Percentiles rank a stretch among this genome's conserved stretches.
Conservation (phyloP, 2,113 vertebrate genomes). For the Gymnocephalus cernua region DNA sequence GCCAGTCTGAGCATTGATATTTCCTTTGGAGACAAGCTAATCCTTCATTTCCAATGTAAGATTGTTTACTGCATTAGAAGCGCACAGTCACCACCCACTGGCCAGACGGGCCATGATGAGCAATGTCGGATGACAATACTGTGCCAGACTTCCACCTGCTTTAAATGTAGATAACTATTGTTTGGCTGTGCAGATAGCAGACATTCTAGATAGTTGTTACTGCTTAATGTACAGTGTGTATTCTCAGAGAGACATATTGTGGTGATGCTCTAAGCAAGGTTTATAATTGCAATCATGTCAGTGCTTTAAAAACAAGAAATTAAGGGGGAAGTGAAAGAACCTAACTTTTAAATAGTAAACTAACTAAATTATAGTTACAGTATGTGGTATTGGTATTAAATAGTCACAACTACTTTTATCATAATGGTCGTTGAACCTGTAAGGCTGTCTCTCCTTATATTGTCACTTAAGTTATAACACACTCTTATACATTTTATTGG, state of each 20-base stretch:
- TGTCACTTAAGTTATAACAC: not conserved
- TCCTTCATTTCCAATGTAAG: constrained; percentile 6
- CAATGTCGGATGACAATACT: constrained; percentile 44
- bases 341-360: no score
- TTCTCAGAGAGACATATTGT: not conserved
- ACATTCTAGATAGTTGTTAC: constrained; percentile 9
- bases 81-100: constrained; percentile 33
- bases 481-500: constrained; percentile 13
- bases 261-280: not conserved
- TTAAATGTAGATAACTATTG: constrained; percentile 48
- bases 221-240: constrained; percentile 4
- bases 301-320: constrained; percentile 15
- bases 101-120: constrained; percentile 53
- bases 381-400: not conserved
- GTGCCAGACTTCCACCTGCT: constrained; percentile 36
- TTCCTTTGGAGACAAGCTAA: not conserved
- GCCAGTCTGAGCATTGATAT: not conserved
- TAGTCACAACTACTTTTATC: not conserved
- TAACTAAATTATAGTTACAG: not conserved
- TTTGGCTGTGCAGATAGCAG: constrained; percentile 29
- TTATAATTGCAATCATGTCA: not conserved
- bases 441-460: not conserved
- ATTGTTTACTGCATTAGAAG: constrained; percentile 6
- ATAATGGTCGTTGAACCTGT: not conserved
- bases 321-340: constrained; percentile 22